These are phyloP conservation scores for Phrynocephalus forsythii DNA, from an alignment of 2,797 vertebrate species.

Conservation along the genomic window DNA sequence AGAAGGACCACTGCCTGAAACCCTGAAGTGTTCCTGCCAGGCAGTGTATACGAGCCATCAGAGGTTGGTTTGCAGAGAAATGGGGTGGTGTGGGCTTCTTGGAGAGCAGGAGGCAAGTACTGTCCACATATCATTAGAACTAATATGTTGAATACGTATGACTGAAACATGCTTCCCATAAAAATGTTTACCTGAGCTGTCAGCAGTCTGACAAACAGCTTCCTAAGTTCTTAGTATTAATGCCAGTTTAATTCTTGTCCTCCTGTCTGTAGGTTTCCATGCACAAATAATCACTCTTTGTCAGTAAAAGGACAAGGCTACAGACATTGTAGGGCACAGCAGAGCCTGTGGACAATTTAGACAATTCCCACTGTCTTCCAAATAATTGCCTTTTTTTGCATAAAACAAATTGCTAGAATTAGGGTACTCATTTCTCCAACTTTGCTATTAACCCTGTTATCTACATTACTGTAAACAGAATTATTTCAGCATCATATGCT, in stretches of 20 bases:
- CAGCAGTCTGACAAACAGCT: background rate
- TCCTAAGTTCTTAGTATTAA: background rate
- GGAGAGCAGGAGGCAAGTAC: background rate
- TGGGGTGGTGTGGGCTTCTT: background rate
- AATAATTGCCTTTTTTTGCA: conserved; percentile 20
- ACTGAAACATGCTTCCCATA: background rate
- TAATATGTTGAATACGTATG: background rate
- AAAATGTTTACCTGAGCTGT: background rate
- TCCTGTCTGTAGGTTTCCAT: background rate
- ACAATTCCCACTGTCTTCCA: conserved; percentile 4
- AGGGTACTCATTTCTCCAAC: background rate
- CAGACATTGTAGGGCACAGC: background rate
- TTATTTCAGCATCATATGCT: background rate
- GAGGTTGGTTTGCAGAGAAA: background rate
- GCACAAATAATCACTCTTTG: background rate
- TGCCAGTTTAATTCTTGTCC: background rate
- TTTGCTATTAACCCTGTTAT: conserved; percentile 15
- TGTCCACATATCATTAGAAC: background rate
- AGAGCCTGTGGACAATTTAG: background rate
- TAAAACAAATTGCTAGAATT: background rate
- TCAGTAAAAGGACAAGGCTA: background rate
- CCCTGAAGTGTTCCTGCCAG: background rate
- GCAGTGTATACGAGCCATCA: background rate
- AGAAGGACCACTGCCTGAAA: background rate
- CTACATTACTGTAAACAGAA: background rate